Evolutionary conservation across 2,888 invertebrate species (phyloP), one percentile per base, ranked within the genome.

Genomic region (Meta bourneti): DNA sequence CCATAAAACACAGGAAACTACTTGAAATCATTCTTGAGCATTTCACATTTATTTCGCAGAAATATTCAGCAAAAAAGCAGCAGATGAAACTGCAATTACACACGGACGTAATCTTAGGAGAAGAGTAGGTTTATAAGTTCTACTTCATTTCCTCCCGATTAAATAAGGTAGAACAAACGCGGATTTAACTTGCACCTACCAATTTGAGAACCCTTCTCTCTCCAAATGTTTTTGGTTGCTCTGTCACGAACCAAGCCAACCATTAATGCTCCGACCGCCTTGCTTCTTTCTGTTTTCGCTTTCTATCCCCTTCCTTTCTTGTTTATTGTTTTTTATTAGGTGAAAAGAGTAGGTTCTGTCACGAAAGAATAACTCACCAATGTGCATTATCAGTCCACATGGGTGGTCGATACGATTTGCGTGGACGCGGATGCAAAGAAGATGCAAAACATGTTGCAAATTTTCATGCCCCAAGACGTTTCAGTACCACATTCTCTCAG

Each of bases 371-470:
- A 11, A 51, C 19, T 69, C 16, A 19, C 80, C 49, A 9, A n/a
- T 61, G 61, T 61, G 61, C 61, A 16, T n/a, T 49, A 11, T 81
- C 51, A 34, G 1, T 69, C 85, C 61, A 78, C 86, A 80, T 87
- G 87, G 87, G 87, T 87, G 87, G 87, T 87, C 87, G 79, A 52
- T 72, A n/a, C 34, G 49, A 78, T 51, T 75, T 84, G n/a, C 61
- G 54, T 48, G 54, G 54, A 74, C 61, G 13, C 74, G 7, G 52
- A 52, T 52, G 51, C 52, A 52, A 52, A 49, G 72, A n/a, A 19
- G 49, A 70, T 19, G 72, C 75, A 61, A 84, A 82, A 69, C 84
- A 84, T 74, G 61, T 84, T 61, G 13, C 84, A 84, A 20, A 54
- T 54, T 83, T 19, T 13, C 34, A 80, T 61, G 54, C 80, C 6